Percentiles rank a stretch among this genome's conserved stretches.
Evolutionary conservation across 2,113 vertebrate species (phyloP).

Genomic region (Aviceda subcristata): DNA sequence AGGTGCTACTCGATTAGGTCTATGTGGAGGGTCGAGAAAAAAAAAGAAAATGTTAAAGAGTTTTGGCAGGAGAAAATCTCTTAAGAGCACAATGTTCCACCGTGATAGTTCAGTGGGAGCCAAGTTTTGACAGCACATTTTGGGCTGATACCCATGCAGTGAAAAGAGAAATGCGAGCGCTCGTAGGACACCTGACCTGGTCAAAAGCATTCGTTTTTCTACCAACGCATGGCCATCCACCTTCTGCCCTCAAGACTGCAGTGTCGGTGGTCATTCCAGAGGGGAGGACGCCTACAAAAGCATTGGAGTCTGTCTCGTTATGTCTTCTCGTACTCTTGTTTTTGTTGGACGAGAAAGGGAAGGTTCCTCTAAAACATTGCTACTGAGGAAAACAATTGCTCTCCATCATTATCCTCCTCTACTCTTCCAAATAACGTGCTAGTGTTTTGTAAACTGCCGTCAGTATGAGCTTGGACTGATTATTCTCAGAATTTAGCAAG

Average conservation of each 20-base stretch:
- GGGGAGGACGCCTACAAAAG: neutral
- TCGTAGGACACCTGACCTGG: neutral
- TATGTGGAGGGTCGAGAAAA: neutral
- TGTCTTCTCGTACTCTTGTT: neutral
- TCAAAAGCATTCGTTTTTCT: neutral
- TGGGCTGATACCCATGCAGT: neutral
- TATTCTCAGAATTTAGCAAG: neutral
- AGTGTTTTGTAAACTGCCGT: neutral
- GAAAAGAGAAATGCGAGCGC: neutral
- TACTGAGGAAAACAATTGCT: neutral
- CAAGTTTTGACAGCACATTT: slow-evolving; percentile 14
- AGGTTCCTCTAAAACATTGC: neutral
- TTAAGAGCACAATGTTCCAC: slow-evolving; percentile 10
- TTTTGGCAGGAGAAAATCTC: slow-evolving; percentile 22
- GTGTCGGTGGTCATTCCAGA: neutral
- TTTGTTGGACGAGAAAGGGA: neutral
- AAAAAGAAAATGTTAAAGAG: neutral
- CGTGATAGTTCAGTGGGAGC: neutral
- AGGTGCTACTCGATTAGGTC: slow-evolving; percentile 43
- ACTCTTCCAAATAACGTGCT: neutral
- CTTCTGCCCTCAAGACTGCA: neutral
- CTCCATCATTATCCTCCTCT: neutral
- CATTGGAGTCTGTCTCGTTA: neutral
- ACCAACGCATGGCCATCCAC: neutral
- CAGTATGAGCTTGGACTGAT: neutral